Percentiles rank a stretch among this genome's conserved stretches.
These are phyloP conservation scores for Aphelocoma californica DNA, from an alignment of 2,797 vertebrate genomes.

Conservation along the genomic window DNA sequence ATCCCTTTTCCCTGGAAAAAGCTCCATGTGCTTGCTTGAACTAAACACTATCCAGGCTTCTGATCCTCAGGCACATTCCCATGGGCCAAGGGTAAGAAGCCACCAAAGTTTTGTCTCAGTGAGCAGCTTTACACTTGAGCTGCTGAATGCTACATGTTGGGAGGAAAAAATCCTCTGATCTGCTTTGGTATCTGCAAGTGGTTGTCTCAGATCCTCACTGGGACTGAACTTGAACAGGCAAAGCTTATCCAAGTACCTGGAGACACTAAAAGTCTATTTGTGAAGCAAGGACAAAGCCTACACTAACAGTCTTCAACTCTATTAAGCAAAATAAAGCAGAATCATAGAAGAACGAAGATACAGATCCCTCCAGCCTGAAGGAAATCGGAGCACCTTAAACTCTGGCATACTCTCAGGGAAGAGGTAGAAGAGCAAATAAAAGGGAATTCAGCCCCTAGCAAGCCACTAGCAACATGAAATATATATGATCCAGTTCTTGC, in stretches of 20 bases:
- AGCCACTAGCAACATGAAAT: constrained; percentile 59
- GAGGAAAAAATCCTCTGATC: background rate
- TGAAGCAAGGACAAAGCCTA: background rate
- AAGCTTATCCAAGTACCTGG: background rate
- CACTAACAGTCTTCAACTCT: background rate
- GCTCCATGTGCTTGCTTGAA: background rate
- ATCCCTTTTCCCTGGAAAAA: background rate
- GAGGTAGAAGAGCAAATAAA: constrained; percentile 23
- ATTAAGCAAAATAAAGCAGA: background rate
- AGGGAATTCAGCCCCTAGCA: constrained; percentile 33
- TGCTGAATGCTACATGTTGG: background rate
- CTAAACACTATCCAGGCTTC: background rate
- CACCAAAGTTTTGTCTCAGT: background rate
- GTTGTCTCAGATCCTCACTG: background rate
- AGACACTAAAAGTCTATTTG: background rate
- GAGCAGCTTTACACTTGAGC: background rate
- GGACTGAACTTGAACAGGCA: background rate
- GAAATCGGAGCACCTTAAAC: background rate
- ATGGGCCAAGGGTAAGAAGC: background rate
- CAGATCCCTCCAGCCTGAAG: background rate
- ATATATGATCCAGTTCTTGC: constrained; percentile 49
- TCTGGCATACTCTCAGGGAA: background rate
- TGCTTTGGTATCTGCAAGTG: background rate
- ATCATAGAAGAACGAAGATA: background rate
- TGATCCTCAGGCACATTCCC: background rate